A percentile compares a stretch with the other conserved stretches of the same genome.
Conservation (phyloP, 2,888 invertebrate species). For the Aspidiotus rigidus region DNA sequence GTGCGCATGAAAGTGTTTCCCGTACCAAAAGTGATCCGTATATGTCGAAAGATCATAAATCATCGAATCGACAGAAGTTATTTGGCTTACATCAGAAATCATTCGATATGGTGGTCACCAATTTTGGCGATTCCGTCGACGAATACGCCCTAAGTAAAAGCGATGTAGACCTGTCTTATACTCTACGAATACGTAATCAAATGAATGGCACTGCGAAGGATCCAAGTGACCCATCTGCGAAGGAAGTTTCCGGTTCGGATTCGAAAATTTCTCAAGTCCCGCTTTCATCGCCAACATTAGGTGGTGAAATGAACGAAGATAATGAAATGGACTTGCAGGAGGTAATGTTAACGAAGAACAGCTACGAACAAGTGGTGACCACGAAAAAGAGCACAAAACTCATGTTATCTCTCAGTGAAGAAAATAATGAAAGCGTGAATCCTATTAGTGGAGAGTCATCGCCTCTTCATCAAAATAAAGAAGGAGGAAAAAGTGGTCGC, state of each 20-base stretch:
- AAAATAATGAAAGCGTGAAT: constrained; percentile 20
- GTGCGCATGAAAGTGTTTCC: constrained; percentile 43
- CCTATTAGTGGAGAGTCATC: not conserved
- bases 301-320: constrained; percentile 39
- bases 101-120: constrained; percentile 40
- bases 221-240: constrained; percentile 50
- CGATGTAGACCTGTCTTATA: constrained; percentile 71
- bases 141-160: constrained; percentile 45
- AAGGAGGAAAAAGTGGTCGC: not conserved
- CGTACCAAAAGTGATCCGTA: constrained; percentile 77
- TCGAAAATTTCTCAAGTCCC: constrained; percentile 40
- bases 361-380: constrained; percentile 36
- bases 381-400: constrained; percentile 36
- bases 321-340: constrained; percentile 36
- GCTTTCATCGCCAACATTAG: constrained; percentile 39
- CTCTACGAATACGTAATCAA: constrained; percentile 71
- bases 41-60: constrained; percentile 49
- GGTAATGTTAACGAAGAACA: constrained; percentile 34
- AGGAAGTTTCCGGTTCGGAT: constrained; percentile 62
- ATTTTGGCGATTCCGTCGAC: constrained; percentile 44
- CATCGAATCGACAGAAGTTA: constrained; percentile 24
- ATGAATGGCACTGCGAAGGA: constrained; percentile 70
- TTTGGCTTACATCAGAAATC: constrained; percentile 42
- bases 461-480: not conserved
- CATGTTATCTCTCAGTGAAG: constrained; percentile 33